These are phyloP conservation scores for Speoplatyrhinus poulsoni DNA, from an alignment of 2,113 vertebrate genomes.

Conservation along the genomic window DNA sequence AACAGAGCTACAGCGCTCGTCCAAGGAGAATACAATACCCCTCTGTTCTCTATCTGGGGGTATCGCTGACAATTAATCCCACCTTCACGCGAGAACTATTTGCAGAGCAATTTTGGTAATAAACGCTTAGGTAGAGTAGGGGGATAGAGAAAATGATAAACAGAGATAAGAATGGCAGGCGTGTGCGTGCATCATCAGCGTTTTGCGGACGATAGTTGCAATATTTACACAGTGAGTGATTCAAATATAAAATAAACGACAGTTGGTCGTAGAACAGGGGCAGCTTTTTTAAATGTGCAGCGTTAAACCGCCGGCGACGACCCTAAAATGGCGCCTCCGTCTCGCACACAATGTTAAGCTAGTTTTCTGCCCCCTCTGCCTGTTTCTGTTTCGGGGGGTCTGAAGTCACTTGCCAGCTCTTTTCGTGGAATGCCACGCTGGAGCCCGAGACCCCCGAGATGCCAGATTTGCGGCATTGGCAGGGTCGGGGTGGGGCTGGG, in stretches of 20 bases:
- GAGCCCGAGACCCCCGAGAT: constrained; percentile 22
- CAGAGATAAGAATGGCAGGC: neutral
- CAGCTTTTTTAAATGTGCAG: too few species aligned
- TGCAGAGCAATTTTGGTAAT: neutral
- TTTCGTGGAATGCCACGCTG: constrained; percentile 33
- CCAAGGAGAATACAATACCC: constrained; percentile 19
- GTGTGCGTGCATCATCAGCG: neutral
- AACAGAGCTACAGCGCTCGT: constrained; percentile 24
- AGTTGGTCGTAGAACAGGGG: too few species aligned
- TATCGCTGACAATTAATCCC: constrained; percentile 10
- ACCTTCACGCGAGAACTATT: neutral
- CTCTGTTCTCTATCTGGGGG: constrained; percentile 6
- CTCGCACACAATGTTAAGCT: constrained; percentile 19
- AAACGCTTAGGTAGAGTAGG: neutral
- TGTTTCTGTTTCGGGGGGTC: constrained; percentile 25
- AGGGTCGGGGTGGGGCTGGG: neutral
- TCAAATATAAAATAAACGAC: too few species aligned
- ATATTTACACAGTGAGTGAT: neutral
- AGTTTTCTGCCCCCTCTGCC: constrained; percentile 16
- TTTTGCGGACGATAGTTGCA: neutral
- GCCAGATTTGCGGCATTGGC: constrained; percentile 37
- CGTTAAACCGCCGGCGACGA: neutral
- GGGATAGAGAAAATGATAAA: neutral
- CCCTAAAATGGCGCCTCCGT: constrained; percentile 53
- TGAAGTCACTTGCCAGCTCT: constrained; percentile 53